Conservation (phyloP, 92 coral and sea anemone species). For the Parazoanthus swiftii region DNA sequence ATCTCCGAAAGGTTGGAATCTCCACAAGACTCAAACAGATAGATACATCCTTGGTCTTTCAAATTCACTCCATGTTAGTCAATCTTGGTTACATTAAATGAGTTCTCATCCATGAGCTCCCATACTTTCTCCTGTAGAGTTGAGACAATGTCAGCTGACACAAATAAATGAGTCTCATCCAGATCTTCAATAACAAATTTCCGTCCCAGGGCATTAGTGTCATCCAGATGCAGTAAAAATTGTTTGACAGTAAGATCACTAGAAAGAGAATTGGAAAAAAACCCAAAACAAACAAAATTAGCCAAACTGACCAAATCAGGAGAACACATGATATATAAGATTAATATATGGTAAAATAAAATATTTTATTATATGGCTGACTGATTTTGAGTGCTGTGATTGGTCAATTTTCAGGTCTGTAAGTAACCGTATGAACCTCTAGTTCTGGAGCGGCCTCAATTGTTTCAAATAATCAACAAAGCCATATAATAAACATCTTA, state of each 20-base stretch:
- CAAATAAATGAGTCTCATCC: constrained; percentile 94
- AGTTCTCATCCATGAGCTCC: constrained; percentile 94
- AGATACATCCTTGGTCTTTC: neutral
- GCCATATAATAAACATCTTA: too few relatives aligned
- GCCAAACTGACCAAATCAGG: too few relatives aligned
- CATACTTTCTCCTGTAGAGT: constrained; percentile 88
- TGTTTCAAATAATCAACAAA: too few relatives aligned
- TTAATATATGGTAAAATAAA: too few relatives aligned
- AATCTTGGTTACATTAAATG: constrained; percentile 77
- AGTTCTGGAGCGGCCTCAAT: too few relatives aligned
- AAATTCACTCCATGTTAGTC: neutral
- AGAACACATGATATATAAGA: too few relatives aligned
- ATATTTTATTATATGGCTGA: too few relatives aligned
- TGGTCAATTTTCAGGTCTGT: too few relatives aligned
- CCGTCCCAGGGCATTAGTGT: constrained; percentile 71
- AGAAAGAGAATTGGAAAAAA: neutral
- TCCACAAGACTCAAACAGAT: neutral
- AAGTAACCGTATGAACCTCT: too few relatives aligned
- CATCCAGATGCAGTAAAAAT: constrained; percentile 87
- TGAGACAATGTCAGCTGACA: constrained; percentile 89
- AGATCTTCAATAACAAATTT: constrained; percentile 91
- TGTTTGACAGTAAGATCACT: constrained; percentile 97
- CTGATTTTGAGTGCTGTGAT: too few relatives aligned
- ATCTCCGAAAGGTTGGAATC: too few relatives aligned
- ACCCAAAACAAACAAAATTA: neutral